Conservation (phyloP, 2,113 vertebrate genomes). For the Capreolus pygargus region DNA sequence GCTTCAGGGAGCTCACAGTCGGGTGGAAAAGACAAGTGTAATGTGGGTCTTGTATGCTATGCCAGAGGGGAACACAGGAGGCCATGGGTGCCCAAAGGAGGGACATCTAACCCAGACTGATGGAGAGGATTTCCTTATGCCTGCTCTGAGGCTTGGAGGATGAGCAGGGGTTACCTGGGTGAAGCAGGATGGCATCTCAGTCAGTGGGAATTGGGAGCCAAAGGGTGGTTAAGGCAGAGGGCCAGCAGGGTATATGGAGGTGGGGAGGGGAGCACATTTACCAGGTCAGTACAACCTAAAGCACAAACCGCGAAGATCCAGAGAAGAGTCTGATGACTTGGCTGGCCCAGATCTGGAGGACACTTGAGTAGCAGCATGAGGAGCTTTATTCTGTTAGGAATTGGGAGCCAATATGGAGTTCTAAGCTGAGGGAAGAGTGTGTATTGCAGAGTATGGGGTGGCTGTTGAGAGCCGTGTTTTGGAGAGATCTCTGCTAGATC, state of each 20-base stretch:
- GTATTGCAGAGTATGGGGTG: not conserved
- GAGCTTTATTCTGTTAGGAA: conserved; percentile 25
- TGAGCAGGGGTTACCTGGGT: not conserved
- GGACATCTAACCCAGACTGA: not conserved
- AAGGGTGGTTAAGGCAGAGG: not conserved
- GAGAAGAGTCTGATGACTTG: not conserved
- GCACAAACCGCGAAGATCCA: not conserved
- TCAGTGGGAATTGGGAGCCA: not conserved
- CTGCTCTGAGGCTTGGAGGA: not conserved
- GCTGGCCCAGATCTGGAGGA: not conserved
- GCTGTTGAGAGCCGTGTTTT: not conserved
- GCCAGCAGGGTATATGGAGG: not conserved
- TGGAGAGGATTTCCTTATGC: not conserved
- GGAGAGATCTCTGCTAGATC: not conserved
- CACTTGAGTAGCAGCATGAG: not conserved
- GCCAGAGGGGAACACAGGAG: not conserved
- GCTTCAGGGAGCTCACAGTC: not conserved
- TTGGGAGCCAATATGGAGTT: not conserved
- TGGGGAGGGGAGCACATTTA: not conserved
- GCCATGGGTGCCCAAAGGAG: not conserved
- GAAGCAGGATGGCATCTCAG: not conserved
- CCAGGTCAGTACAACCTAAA: not conserved
- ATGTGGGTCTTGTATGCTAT: not conserved
- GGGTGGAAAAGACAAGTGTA: not conserved
- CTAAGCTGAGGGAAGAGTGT: not conserved